These are phyloP conservation scores for Ptychobarbus kaznakovi DNA, from an alignment of 2,797 vertebrate genomes.

Conservation along the genomic window DNA sequence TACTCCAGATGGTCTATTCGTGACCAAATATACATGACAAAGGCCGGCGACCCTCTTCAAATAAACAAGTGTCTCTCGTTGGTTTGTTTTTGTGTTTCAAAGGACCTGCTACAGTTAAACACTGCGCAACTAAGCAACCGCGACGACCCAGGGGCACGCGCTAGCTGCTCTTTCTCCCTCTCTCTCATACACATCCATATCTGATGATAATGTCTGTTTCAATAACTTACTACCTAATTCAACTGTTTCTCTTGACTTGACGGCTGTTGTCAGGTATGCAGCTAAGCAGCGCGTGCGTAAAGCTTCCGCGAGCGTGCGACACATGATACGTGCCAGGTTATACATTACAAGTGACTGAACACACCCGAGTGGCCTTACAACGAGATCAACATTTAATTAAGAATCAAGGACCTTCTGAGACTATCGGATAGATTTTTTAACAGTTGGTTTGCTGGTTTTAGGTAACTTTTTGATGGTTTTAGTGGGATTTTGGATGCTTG, in stretches of 20 bases:
- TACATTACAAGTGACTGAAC: neutral
- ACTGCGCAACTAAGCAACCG: slow-evolving; percentile 43
- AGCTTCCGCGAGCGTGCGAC: neutral
- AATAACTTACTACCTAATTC: neutral
- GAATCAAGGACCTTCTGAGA: neutral
- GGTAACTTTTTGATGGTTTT: neutral
- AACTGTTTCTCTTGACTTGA: neutral
- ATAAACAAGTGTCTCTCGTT: neutral
- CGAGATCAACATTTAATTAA: neutral
- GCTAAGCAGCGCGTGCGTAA: neutral
- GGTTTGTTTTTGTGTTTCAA: slow-evolving; percentile 35
- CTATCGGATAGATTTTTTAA: neutral
- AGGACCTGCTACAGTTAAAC: slow-evolving; percentile 18
- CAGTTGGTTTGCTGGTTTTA: neutral
- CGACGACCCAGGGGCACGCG: neutral
- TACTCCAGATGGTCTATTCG: slow-evolving; percentile 2
- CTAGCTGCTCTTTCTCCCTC: neutral
- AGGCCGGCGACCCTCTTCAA: slow-evolving; percentile 1
- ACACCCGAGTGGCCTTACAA: neutral
- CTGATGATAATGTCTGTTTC: neutral
- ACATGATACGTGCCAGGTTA: neutral
- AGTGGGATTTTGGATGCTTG: neutral
- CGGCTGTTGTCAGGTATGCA: neutral
- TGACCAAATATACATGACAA: slow-evolving; percentile 10
- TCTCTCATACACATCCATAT: neutral